Conservation (phyloP, 1,140 invertebrate genomes). For the Hycleus cichorii region DNA sequence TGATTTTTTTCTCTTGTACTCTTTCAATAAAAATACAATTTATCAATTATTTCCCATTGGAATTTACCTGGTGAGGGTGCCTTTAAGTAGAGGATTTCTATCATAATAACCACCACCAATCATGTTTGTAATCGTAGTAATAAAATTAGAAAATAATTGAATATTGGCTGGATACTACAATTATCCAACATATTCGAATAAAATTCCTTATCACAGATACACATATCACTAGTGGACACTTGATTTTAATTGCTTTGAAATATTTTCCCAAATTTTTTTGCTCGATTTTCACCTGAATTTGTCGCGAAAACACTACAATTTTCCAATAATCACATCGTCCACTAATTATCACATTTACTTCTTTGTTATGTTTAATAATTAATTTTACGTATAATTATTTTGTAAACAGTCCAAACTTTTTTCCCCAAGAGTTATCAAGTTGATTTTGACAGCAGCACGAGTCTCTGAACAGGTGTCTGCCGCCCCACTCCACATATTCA, state of each 20-base stretch:
- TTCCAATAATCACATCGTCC: too few species aligned
- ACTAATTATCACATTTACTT: too few species aligned
- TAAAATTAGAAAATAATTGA: background rate
- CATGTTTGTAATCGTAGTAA: conserved; percentile 11
- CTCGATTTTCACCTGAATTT: too few species aligned
- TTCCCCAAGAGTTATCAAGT: background rate
- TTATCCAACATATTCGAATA: conserved; percentile 3
- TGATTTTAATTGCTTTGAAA: too few species aligned
- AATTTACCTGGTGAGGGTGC: conserved; percentile 33
- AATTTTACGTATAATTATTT: too few species aligned
- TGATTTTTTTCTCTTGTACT: too few species aligned
- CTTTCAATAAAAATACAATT: too few species aligned
- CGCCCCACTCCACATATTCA: conserved; percentile 6
- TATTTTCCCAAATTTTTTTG: too few species aligned
- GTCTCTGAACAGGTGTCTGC: conserved; percentile 24
- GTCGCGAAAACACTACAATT: too few species aligned
- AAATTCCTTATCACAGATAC: conserved; percentile 5
- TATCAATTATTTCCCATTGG: too few species aligned
- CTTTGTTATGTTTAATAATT: too few species aligned
- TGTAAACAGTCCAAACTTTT: conserved; percentile 17
- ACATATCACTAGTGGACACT: too few species aligned
- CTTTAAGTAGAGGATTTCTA: conserved; percentile 35
- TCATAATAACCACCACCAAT: conserved; percentile 35
- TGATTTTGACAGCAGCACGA: conserved; percentile 18
- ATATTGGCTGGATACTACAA: background rate